A percentile compares a stretch with the other conserved stretches of the same genome.
These are phyloP conservation scores for Garra rufa DNA, from an alignment of 2,113 vertebrate species.

Conservation along the genomic window DNA sequence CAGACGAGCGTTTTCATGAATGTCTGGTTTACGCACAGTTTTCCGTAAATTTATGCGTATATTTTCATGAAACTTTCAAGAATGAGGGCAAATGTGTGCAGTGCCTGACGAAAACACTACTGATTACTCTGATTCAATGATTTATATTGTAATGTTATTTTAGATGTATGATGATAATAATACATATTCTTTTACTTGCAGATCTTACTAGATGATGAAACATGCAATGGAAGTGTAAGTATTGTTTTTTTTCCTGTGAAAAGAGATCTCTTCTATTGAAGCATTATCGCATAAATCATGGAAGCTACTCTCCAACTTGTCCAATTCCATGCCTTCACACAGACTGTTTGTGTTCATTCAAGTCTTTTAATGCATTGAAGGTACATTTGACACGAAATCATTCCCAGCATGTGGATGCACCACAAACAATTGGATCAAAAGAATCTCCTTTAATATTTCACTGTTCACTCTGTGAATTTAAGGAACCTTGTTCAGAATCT, in stretches of 20 bases:
- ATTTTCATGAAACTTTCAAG: no score
- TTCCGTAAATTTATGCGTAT: no score
- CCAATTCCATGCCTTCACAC: constrained; percentile 10
- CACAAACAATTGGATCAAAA: no score
- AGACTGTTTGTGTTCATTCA: constrained; percentile 30
- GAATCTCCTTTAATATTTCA: background rate
- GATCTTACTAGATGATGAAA: no score
- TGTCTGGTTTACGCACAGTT: no score
- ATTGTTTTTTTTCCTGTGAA: constrained; percentile 10
- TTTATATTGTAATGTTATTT: no score
- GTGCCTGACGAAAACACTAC: no score
- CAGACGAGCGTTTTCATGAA: no score
- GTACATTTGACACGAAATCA: background rate
- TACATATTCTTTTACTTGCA: no score
- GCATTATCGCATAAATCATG: constrained; percentile 25
- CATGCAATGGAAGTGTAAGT: constrained; percentile 23
- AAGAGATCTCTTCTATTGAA: constrained; percentile 7
- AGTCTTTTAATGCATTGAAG: constrained; percentile 8
- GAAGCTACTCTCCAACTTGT: background rate
- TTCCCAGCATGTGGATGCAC: background rate
- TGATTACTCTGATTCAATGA: no score
- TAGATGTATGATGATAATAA: no score
- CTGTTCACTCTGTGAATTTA: background rate
- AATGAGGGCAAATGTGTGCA: no score
- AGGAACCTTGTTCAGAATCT: constrained; percentile 3